Base-by-base conservation (phyloP, 2,797 vertebrate species). In the Cyprinella venusta region DNA sequence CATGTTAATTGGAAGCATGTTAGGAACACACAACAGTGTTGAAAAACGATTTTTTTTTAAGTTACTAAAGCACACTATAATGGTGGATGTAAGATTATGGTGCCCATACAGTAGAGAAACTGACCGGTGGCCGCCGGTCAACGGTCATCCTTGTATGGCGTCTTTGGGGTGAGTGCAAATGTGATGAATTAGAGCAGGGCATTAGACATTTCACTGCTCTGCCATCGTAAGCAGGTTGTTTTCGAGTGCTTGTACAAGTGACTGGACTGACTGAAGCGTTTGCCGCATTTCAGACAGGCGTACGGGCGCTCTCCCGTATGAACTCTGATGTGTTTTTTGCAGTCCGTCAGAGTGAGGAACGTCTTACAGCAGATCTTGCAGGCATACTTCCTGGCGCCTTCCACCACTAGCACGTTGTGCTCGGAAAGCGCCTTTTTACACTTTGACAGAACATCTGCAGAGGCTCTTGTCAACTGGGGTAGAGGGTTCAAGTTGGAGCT, bases 291-390 rank as follows among this genome's bases (percentile, higher is more conserved):
- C 26, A 99, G 95, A 88, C 98, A 99, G n/a, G 97, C 98, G 0
- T 99, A 99, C 1, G 98, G 98, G 82, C 99, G 98, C 87, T 99
- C 98, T 5, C 98, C 98, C 0, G 98, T 99, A 93, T 99, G 98
- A 12, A 99, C 98, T 0, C 97, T 94, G 90, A 99, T 99, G 92
- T 99, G 98, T 88, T 99, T 99, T 95, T 99, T 99, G 91, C 98
- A 99, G 93, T 99, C 98, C 1, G 98, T 99, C 82, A 99, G 89
- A 21, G 98, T 99, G 90, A 99, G 92, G 86, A 99, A 99, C 6
- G 97, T 99, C 93, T 99, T 99, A 90, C 98, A 99, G 95, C 98
- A 99, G 93, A 99, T 99, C 92, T 97, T 98, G 90, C 98, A 99
- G 15, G 98, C 98, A 0, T 99, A 99, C 88, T 99, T 99, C 40